Conservation (phyloP, 1,140 invertebrate species). For the Meteorus sp. region DNA sequence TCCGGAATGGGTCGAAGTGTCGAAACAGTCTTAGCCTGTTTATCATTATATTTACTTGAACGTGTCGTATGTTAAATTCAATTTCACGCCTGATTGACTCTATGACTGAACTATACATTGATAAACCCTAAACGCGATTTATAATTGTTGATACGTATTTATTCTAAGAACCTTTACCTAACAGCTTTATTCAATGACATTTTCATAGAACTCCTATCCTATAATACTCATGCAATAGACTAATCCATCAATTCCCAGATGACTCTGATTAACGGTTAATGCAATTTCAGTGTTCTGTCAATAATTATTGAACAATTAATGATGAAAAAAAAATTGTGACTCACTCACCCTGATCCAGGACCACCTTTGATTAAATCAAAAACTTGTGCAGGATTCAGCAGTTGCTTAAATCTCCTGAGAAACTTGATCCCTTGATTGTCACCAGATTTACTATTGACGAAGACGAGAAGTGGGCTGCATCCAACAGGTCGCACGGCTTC, state of each 20-base stretch:
- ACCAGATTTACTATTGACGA: constrained; percentile 96
- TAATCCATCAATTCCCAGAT: too few relatives aligned
- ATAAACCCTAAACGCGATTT: not conserved
- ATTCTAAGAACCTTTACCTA: too few relatives aligned
- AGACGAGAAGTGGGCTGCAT: constrained; percentile 88
- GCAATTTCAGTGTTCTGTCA: too few relatives aligned
- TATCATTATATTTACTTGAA: constrained; percentile 14
- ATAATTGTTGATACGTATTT: too few relatives aligned
- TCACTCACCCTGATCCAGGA: constrained; percentile 78
- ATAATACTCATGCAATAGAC: too few relatives aligned
- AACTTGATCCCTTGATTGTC: constrained; percentile 98
- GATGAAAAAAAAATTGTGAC: constrained; percentile 6
- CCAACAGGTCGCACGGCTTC: constrained; percentile 78
- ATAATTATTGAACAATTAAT: not conserved
- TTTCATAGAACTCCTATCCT: too few relatives aligned
- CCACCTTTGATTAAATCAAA: constrained; percentile 93
- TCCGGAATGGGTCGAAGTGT: constrained; percentile 88
- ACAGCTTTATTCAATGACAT: too few relatives aligned
- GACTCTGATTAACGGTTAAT: too few relatives aligned
- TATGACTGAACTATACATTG: constrained; percentile 15
- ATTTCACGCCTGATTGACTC: constrained; percentile 1
- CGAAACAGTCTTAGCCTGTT: constrained; percentile 78
- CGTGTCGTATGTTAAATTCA: not conserved
- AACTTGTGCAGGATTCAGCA: constrained; percentile 95
- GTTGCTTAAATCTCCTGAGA: constrained; percentile 90